Conservation (phyloP, 2,797 vertebrate species). For the Mormyrus proboscirostris region DNA sequence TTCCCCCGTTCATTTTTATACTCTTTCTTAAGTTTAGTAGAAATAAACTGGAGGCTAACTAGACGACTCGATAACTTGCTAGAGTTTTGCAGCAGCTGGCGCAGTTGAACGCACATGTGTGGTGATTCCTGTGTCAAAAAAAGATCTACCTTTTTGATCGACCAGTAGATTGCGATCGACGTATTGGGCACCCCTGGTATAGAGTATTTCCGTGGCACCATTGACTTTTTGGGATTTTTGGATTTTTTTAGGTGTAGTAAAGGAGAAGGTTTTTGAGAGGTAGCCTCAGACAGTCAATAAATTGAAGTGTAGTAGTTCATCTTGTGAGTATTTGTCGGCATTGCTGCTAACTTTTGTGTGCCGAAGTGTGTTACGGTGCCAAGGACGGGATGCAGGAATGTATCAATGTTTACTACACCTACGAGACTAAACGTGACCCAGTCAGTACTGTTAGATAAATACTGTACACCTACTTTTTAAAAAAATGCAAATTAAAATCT, state of each 20-base stretch:
- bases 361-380: not conserved
- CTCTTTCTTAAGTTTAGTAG: not conserved
- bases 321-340: not conserved
- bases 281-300: not conserved
- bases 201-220: not conserved
- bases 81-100: not conserved
- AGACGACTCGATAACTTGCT: not conserved
- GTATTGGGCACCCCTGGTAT: not conserved
- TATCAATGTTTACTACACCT: not conserved
- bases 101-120: not conserved
- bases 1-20: not conserved
- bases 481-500: not conserved
- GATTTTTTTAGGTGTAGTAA: not conserved
- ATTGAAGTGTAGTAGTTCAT: not conserved
- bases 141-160: not conserved
- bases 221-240: not conserved
- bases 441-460: not conserved
- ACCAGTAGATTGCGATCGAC: not conserved
- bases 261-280: not conserved
- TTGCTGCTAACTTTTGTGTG: not conserved
- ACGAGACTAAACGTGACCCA: not conserved
- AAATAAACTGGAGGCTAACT: not conserved
- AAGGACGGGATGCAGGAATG: not conserved
- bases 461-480: not conserved
- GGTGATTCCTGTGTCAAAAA: too few species aligned